Base-by-base conservation (phyloP, 2,888 invertebrate species). In the Allophyes oxyacanthae region DNA sequence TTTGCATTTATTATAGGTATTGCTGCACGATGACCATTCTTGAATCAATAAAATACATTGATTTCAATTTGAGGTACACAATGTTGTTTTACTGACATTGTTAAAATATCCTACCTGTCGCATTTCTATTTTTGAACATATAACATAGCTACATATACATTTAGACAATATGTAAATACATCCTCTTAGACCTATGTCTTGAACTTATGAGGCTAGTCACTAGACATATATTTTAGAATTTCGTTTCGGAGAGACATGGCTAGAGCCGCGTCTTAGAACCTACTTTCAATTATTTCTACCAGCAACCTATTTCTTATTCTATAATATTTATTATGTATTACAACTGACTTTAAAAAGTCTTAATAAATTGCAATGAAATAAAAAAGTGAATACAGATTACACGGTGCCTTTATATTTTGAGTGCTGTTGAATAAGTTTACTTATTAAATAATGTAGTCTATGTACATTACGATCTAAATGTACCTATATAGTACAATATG, bases 191-290 rank as follows among this genome's bases (percentile, higher is more conserved):
- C 55, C 76, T 84, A 84, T 61, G 75, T 80, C 69, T 72, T 77
- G 58, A 82, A 77, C 86, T 89, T 89, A 89, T n/a, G n/a, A 59
- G 55, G 43, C 85, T 90, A 89, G 69, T 81, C 78, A 83, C 87
- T 91, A 92, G 77, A 87, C 82, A 85, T 78, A 79, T 85, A 89
- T 82, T 92, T 93, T 93, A 92, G 92, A 93, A 92, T 93, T 90
- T 93, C 90, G 91, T 93, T 92, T 90, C 90, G 83, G 85, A 86
- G 78, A 85, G 83, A 87, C 86, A 74, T 78, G 81, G 81, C 83
- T 65, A 66, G 13, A 11, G 51, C 72, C 65, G 77, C 81, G 78
- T 77, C 82, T 62, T 83, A 68, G 62, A 79, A 79, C 70, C 81
- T 86, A 86, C 79, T 67, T 75, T 76, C 66, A 77, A 79, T 79